phyloP scores from a whole-genome alignment of 2,797 vertebrate species.

The Hephaestus fuliginosus region DNA sequence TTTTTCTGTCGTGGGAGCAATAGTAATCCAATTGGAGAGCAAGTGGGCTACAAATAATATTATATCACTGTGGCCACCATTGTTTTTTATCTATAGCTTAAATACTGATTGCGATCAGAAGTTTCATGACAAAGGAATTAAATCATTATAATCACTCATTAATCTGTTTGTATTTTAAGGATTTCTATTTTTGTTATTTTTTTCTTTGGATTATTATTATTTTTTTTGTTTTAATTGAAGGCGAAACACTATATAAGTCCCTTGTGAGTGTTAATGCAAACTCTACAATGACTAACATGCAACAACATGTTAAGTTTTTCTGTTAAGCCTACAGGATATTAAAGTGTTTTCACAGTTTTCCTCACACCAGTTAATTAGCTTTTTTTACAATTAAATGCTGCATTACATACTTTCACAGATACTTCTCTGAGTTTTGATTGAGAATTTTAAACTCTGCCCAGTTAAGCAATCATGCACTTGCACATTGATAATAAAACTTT shows the following conservation, averaged over 20 bases:
- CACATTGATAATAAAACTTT: not conserved
- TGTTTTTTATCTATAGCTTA: not conserved
- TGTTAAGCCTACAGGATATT: not conserved
- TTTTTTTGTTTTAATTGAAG: not conserved
- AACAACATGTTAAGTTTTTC: not conserved
- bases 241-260: not conserved
- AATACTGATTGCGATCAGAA: not conserved
- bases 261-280: not conserved
- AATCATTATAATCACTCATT: not conserved
- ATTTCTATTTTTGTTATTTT: not conserved
- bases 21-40: not conserved
- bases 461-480: not conserved
- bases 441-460: not conserved
- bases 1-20: not conserved
- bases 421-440: not conserved
- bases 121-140: not conserved
- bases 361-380: not conserved
- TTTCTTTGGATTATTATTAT: not conserved
- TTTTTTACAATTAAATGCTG: not conserved
- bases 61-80: not conserved
- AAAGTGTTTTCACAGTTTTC: not conserved
- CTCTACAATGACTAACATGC: not conserved
- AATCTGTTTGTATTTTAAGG: not conserved
- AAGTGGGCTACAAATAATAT: not conserved
- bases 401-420: not conserved